These are phyloP conservation scores for Ephialtes manifestator DNA, from an alignment of 2,888 invertebrate species.

Conservation along the genomic window DNA sequence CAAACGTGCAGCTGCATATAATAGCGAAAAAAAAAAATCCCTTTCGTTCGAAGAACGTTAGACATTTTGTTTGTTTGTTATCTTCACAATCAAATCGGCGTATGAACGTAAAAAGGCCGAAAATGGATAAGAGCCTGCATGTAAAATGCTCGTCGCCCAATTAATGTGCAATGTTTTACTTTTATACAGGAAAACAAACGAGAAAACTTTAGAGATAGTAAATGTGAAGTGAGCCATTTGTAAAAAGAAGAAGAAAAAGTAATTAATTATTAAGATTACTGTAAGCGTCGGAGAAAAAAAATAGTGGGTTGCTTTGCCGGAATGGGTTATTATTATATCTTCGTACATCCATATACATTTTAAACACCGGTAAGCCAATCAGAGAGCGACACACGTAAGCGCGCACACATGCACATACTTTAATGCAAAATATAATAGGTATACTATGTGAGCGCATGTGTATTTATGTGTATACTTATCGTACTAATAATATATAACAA, in stretches of 20 bases:
- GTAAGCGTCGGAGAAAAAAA: not conserved
- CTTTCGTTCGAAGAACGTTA: conserved; percentile 9
- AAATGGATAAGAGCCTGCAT: conserved; percentile 16
- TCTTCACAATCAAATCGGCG: conserved; percentile 18
- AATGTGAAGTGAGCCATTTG: conserved; percentile 31
- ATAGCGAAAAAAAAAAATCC: conserved; percentile 8
- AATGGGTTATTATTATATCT: conserved; percentile 10
- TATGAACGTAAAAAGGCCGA: conserved; percentile 24
- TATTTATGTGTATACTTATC: conserved; percentile 73
- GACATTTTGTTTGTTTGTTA: conserved; percentile 30
- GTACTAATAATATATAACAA: conserved; percentile 72
- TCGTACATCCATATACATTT: not conserved
- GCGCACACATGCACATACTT: conserved; percentile 67
- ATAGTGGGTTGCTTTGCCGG: conserved; percentile 22
- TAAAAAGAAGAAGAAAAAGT: conserved; percentile 10
- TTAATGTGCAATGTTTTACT: conserved; percentile 72
- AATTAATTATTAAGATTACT: conserved; percentile 28
- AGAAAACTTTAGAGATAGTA: conserved; percentile 60
- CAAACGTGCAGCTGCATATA: conserved; percentile 11
- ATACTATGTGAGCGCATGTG: conserved; percentile 58
- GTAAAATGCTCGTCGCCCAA: conserved; percentile 8
- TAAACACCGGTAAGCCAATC: conserved; percentile 7
- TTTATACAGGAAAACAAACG: conserved; percentile 73
- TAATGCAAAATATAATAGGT: conserved; percentile 48
- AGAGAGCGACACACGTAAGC: conserved; percentile 58